Base-by-base conservation (phyloP, 2,797 vertebrate genomes). In the Chaetodon trifasciatus region DNA sequence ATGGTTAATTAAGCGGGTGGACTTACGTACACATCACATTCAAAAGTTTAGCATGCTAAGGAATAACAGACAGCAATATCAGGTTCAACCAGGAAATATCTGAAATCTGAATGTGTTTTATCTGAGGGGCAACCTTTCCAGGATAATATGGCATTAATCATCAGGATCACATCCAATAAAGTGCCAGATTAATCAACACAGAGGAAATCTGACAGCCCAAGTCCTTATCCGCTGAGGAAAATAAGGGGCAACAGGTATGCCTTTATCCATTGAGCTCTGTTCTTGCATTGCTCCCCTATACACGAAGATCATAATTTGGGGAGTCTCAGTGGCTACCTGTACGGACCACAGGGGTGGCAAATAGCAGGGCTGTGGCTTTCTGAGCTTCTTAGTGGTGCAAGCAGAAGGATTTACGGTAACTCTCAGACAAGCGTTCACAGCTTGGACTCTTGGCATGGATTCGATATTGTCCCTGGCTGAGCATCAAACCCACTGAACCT, bases 351-450 rank as follows among this genome's bases (percentile, higher is more conserved):
- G 93, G 91, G 91, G 91, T 93, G 91, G 94, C 89, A 88, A 93
- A 91, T 88, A 92, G 94, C 92, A 93, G 87, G 86, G 88, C 91
- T 94, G 93, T 85, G 93, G 93, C 92, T 96, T 96, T 95, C 91
- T 93, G 93, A 95, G 93, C 93, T 93, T 94, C 94, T 95, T 94
- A 94, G 93, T 83, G 91, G 91, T 94, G 92, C 84, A 78, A 93
- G 94, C 92, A 93, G 93, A 93, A 95, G 94, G 95, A 96, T 95
- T 96, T 96, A 96, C 95, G 94, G 95, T 95, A 95, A 96, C 94
- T 94, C 94, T 95, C 94, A 95, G 94, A 96, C 96, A 96, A 95
- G 94, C 95, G 93, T 95, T 96, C 95, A 95, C 95, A 96, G 94
- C 95, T 95, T 93, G 89, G 92, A 93, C 94, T 94, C 91, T 93